Base-by-base conservation (phyloP, 2,113 vertebrate genomes). In the Upupa epops region DNA sequence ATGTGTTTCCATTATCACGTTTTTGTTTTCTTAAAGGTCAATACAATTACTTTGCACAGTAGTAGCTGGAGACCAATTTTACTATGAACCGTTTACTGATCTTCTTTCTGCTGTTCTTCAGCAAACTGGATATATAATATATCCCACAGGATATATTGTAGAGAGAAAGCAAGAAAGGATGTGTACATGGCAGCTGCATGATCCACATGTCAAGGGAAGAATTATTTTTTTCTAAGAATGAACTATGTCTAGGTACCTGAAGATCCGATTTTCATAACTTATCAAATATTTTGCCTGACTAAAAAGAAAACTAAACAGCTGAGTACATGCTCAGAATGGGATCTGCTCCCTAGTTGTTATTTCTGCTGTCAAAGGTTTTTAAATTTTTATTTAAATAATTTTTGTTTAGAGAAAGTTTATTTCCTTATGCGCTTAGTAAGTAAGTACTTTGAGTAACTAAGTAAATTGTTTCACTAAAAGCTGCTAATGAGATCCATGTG, bases 161-260 rank as follows among this genome's bases (percentile, higher is more conserved):
- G 56, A 77, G 75, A 36, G 24, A 78, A 88, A 88, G 64, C 82
- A 91, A 96, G 84, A 74, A 29, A 88, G 60, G 45, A 85, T 49
- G 28, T 82, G 52, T 90, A 80, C 60, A 92, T 96, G 96, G 93
- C 94, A 95, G 65, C 76, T 87, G 45, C 24, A 63, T 17, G 52
- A 92, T 83, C 93, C 92, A 80, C 94, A 94, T 95, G 94, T 83
- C 84, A 92, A 83, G n/a, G 26, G 37, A 69, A 45, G 61, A 31
- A 89, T 46, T 40, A 20, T 29, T 7, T 25, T 68, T 73, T 54
- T 55, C 31, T 59, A 86, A 36, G 40, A 90, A 83, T 52, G 11
- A 42, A 19, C 59, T 89, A 9, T 58, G 9, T 45, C 76, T 84
- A 60, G 25, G 7, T 84, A 93, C 26, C 52, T 28, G 4, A 77